Evolutionary conservation across 2,797 vertebrate species (phyloP).

Genomic region (Acrossocheilus fasciatus): DNA sequence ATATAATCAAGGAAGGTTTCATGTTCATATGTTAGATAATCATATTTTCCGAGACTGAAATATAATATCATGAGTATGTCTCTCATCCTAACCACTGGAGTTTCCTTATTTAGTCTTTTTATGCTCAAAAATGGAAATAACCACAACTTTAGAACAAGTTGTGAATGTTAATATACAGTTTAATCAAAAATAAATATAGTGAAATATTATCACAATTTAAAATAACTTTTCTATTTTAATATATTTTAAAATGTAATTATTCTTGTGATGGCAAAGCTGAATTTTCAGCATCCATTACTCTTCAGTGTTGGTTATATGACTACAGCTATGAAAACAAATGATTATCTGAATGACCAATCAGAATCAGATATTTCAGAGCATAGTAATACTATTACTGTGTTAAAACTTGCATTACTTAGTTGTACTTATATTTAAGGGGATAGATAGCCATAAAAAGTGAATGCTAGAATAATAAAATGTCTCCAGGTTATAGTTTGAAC

Average conservation of each 20-base stretch:
- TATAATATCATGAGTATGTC: neutral
- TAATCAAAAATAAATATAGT: neutral
- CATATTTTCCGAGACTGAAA: neutral
- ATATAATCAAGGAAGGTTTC: neutral
- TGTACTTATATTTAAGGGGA: neutral
- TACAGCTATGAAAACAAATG: too few species aligned
- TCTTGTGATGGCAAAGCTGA: neutral
- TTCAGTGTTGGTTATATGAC: neutral
- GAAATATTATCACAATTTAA: neutral
- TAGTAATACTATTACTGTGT: neutral
- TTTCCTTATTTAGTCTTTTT: neutral
- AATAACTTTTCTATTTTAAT: neutral
- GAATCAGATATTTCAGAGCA: too few species aligned
- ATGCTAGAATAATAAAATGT: neutral
- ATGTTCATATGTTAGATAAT: neutral
- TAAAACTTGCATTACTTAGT: neutral
- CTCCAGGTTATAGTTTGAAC: neutral
- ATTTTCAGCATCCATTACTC: neutral
- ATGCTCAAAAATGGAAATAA: neutral
- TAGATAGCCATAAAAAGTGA: neutral
- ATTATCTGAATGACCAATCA: too few species aligned
- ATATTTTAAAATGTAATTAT: neutral
- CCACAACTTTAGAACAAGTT: neutral
- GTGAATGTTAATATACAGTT: neutral
- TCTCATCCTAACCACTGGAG: neutral